Percentiles rank a stretch among this genome's conserved stretches.
These are phyloP conservation scores for Pycnonotus jocosus DNA, from an alignment of 2,113 vertebrate genomes.

Conservation along the genomic window DNA sequence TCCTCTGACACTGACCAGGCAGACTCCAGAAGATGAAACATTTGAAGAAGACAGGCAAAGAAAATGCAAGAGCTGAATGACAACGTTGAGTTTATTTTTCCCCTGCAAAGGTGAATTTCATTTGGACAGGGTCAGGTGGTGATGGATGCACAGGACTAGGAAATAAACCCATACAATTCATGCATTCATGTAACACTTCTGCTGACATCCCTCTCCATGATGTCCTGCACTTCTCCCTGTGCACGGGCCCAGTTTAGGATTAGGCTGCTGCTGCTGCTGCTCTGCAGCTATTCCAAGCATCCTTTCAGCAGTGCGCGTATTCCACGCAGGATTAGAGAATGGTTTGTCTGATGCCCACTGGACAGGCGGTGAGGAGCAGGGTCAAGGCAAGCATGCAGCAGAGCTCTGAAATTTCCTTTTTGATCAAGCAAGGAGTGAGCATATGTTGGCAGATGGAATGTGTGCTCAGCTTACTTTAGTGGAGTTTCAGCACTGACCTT, in stretches of 20 bases:
- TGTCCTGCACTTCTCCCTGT: neutral
- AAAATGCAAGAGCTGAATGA: neutral
- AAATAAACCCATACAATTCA: neutral
- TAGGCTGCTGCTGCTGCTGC: neutral
- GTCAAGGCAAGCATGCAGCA: slow-evolving; percentile 54
- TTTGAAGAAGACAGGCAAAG: neutral
- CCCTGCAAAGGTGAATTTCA: neutral
- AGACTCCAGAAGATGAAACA: neutral
- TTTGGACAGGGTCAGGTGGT: neutral
- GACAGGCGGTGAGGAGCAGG: slow-evolving; percentile 14
- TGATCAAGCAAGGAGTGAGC: slow-evolving; percentile 28
- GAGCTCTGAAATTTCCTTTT: slow-evolving; percentile 46
- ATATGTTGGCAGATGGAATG: slow-evolving; percentile 53
- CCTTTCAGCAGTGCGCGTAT: neutral
- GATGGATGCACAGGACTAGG: neutral
- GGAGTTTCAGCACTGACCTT: slow-evolving; percentile 56
- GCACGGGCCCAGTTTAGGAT: neutral
- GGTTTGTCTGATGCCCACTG: slow-evolving; percentile 15
- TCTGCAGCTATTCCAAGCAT: slow-evolving; percentile 35
- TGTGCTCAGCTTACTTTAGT: slow-evolving; percentile 34
- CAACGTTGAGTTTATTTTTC: neutral
- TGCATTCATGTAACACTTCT: neutral
- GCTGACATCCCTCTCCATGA: neutral
- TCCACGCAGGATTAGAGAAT: slow-evolving; percentile 28
- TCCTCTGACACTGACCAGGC: neutral